Conservation (phyloP, 2,888 invertebrate species). For the Pogonocherus hispidulus region DNA sequence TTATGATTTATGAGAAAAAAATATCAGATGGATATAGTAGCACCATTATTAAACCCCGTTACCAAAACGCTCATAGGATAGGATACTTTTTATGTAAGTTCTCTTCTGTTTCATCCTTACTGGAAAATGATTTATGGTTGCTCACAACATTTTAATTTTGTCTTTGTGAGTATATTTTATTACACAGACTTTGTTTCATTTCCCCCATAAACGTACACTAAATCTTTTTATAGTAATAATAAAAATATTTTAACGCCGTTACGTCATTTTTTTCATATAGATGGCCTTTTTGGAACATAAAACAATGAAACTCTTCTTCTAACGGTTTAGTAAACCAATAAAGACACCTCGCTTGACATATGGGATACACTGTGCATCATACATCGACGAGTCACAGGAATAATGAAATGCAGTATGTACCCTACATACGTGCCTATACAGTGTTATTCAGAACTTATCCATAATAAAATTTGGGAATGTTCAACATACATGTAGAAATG, state of each 20-base stretch:
- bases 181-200: slow-evolving; percentile 18
- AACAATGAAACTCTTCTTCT: slow-evolving; percentile 43
- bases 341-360: slow-evolving; percentile 46
- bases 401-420: too few relatives aligned
- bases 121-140: slow-evolving; percentile 4
- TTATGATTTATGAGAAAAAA: too few relatives aligned
- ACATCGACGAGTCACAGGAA: too few relatives aligned
- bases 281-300: slow-evolving; percentile 24
- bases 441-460: too few relatives aligned
- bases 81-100: background rate
- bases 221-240: slow-evolving; percentile 24
- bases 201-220: slow-evolving; percentile 21
- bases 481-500: too few relatives aligned
- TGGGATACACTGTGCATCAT: slow-evolving; percentile 48
- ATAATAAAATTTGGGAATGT: too few relatives aligned
- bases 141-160: slow-evolving; percentile 17
- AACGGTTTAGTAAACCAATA: slow-evolving; percentile 47
- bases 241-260: slow-evolving; percentile 24
- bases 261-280: slow-evolving; percentile 23
- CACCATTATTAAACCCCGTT: background rate
- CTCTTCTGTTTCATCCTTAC: background rate
- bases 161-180: slow-evolving; percentile 15
- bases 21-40: too few relatives aligned
- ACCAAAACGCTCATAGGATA: background rate
- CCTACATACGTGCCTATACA: too few relatives aligned